Conservation (phyloP, 2,113 vertebrate genomes). For the Percopsis transmontana region DNA sequence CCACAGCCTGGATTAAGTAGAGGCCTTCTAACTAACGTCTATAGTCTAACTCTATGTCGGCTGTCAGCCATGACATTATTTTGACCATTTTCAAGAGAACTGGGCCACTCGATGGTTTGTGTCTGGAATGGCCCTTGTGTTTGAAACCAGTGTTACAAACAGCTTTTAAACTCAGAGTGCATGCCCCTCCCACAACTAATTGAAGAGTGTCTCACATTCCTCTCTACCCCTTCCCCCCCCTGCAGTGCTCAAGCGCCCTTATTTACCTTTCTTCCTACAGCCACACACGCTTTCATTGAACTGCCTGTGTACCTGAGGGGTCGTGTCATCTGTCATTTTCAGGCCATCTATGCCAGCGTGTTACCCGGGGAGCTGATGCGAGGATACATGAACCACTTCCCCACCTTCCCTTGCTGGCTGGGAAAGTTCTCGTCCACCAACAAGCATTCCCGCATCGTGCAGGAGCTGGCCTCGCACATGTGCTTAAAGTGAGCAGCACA, state of each 20-base stretch:
- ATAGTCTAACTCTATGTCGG: background rate
- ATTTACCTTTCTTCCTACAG: too few relatives aligned
- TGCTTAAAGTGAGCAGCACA: slow-evolving; percentile 83
- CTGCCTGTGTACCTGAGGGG: background rate
- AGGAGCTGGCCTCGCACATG: slow-evolving; percentile 93
- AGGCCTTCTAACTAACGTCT: background rate
- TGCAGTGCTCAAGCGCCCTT: too few relatives aligned
- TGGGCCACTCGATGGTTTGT: too few relatives aligned
- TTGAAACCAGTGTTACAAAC: too few relatives aligned
- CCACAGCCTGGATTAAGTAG: background rate
- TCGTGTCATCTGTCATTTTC: background rate
- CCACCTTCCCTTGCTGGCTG: slow-evolving; percentile 93
- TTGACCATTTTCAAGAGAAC: too few relatives aligned
- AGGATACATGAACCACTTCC: slow-evolving; percentile 93
- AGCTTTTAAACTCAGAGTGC: too few relatives aligned
- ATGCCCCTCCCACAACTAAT: too few relatives aligned
- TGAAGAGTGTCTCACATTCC: too few relatives aligned
- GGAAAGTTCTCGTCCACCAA: slow-evolving; percentile 89
- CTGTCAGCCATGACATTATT: background rate
- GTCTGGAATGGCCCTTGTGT: too few relatives aligned
- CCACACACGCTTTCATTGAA: too few relatives aligned
- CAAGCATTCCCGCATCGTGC: slow-evolving; percentile 87
- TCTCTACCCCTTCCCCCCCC: too few relatives aligned
- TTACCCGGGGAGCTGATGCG: slow-evolving; percentile 96
- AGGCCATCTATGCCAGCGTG: slow-evolving; percentile 97